Conservation (phyloP, 2,113 vertebrate genomes). For the Spea multiplicata region DNA sequence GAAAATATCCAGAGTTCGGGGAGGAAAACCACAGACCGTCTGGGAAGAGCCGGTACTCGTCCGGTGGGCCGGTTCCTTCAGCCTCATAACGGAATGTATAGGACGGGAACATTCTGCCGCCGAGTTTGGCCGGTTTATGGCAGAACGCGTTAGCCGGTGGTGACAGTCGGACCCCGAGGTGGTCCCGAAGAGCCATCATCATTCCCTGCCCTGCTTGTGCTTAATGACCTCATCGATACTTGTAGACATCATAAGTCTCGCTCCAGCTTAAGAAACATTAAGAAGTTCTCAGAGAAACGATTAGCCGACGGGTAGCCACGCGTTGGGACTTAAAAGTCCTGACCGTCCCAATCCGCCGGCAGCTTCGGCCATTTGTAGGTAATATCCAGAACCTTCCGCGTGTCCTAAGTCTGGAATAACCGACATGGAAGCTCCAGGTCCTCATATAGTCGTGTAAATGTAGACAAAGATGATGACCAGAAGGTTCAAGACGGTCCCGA, state of each 20-base stretch:
- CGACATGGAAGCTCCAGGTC: background rate
- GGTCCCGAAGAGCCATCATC: background rate
- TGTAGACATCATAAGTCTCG: background rate
- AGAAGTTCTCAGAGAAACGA: no score
- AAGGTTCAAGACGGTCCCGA: conserved; percentile 78
- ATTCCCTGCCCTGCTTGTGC: background rate
- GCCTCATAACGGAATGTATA: background rate
- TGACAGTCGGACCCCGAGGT: background rate
- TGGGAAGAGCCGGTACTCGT: no score
- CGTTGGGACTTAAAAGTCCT: no score
- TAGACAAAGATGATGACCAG: conserved; percentile 81
- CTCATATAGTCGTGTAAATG: conserved; percentile 77
- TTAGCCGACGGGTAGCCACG: no score
- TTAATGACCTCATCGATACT: background rate
- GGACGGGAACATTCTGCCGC: no score
- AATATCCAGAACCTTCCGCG: no score
- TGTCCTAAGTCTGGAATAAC: no score
- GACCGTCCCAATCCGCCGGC: no score
- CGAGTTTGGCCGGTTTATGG: background rate
- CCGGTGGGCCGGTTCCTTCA: background rate
- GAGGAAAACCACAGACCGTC: background rate
- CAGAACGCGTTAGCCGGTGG: background rate
- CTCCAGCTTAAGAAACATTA: background rate
- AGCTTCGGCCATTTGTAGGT: no score
- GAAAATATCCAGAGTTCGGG: background rate